These are phyloP conservation scores for Coecobrya sp. DNA, from an alignment of 2,888 invertebrate genomes.

Conservation along the genomic window DNA sequence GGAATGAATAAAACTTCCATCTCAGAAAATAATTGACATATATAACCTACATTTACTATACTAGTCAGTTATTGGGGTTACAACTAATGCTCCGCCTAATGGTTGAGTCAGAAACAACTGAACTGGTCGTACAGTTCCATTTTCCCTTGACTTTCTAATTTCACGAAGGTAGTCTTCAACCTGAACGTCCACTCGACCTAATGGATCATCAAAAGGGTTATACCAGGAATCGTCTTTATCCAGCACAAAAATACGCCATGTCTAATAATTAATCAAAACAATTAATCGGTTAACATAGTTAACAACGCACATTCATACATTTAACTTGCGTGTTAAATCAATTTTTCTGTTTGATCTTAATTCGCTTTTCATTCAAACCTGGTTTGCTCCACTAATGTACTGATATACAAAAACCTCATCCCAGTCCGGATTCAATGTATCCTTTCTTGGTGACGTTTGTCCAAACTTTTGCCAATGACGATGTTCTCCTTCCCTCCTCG, in stretches of 20 bases:
- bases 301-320: too few species aligned
- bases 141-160: constrained; percentile 33
- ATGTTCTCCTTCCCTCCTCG: constrained; percentile 8
- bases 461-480: constrained; percentile 64
- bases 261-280: constrained; percentile 54
- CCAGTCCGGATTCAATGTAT: constrained; percentile 78
- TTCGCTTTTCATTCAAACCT: constrained; percentile 52
- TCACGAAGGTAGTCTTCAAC: constrained; percentile 70
- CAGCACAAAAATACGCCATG: constrained; percentile 70
- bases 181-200: constrained; percentile 64
- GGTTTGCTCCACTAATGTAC: constrained; percentile 66
- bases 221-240: constrained; percentile 71
- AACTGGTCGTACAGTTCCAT: constrained; percentile 48
- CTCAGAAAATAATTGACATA: background rate
- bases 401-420: constrained; percentile 67
- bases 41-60: too few species aligned
- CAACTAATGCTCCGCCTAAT: constrained; percentile 65
- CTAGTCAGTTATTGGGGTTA: constrained; percentile 64
- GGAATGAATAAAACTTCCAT: background rate
- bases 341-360: too few species aligned
- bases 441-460: constrained; percentile 47
- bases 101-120: constrained; percentile 71
- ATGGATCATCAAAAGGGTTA: constrained; percentile 72
- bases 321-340: too few species aligned
- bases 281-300: too few species aligned